These are phyloP conservation scores for Bellardia bayeri DNA, from an alignment of 2,888 invertebrate genomes.

Conservation along the genomic window DNA sequence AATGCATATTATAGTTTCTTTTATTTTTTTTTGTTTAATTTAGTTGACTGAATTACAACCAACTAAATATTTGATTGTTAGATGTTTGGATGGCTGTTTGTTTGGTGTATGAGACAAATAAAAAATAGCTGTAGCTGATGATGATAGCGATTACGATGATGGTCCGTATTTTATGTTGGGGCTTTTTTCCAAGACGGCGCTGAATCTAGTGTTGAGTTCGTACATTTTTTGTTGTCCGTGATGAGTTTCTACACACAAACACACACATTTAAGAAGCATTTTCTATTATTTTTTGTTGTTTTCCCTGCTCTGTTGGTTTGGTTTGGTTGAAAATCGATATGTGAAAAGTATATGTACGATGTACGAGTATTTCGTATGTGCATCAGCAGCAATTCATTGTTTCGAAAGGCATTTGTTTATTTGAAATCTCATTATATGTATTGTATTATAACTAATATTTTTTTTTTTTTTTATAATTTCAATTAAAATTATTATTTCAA, in stretches of 20 bases:
- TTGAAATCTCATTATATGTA: neutral
- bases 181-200: conserved; percentile 59
- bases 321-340: conserved; percentile 80
- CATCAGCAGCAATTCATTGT: conserved; percentile 52
- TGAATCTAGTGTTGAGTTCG: conserved; percentile 62
- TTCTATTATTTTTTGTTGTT: conserved; percentile 28
- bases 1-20: conserved; percentile 6
- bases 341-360: conserved; percentile 65
- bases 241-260: conserved; percentile 41
- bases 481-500: conserved; percentile 30
- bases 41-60: conserved; percentile 34
- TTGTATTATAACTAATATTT: neutral
- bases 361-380: conserved; percentile 55
- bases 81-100: conserved; percentile 35
- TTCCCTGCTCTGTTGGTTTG: conserved; percentile 62
- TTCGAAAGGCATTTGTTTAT: conserved; percentile 33
- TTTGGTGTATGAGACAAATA: conserved; percentile 47
- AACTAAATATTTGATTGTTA: conserved; percentile 33
- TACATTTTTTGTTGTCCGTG: conserved; percentile 55
- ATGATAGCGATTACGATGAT: conserved; percentile 22
- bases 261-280: conserved; percentile 3
- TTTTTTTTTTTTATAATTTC: conserved; percentile 10
- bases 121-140: neutral
- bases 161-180: conserved; percentile 54
- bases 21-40: conserved; percentile 8